Conservation (phyloP, 2,113 vertebrate genomes). For the Phylloscopus trochiloides region DNA sequence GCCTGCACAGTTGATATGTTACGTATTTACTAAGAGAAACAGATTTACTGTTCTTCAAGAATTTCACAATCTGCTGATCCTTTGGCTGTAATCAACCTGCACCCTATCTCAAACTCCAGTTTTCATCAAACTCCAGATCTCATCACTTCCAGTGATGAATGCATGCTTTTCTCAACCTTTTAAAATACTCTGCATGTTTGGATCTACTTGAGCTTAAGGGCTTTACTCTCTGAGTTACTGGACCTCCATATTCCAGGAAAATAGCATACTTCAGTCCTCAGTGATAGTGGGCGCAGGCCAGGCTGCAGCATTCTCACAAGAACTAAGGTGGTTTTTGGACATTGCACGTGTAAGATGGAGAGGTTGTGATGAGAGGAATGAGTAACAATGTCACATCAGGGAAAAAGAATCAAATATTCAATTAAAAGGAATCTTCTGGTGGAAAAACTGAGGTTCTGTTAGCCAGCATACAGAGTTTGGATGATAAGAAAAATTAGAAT, state of each 20-base stretch:
- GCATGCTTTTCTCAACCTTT: not conserved
- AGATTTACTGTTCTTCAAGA: not conserved
- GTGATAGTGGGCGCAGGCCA: not conserved
- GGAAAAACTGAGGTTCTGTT: not conserved
- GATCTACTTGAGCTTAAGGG: not conserved
- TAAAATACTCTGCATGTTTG: not conserved
- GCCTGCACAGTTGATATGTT: not conserved
- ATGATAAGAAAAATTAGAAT: not conserved
- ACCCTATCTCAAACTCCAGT: not conserved
- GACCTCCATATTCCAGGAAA: not conserved
- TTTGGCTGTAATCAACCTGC: not conserved
- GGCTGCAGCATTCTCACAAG: not conserved
- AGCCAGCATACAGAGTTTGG: not conserved
- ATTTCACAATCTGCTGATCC: not conserved
- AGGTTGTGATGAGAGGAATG: not conserved
- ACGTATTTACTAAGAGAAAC: not conserved
- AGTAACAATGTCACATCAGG: not conserved
- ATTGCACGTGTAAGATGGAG: not conserved
- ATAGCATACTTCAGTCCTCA: not conserved
- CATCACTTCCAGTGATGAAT: not conserved
- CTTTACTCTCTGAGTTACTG: not conserved
- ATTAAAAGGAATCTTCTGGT: not conserved
- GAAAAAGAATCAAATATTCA: not conserved
- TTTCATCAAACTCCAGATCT: not conserved
- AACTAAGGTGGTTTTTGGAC: not conserved